A percentile compares a stretch with the other conserved stretches of the same genome.
phyloP scores from a whole-genome alignment of 2,113 vertebrate species.

The Phocoena phocoena region DNA sequence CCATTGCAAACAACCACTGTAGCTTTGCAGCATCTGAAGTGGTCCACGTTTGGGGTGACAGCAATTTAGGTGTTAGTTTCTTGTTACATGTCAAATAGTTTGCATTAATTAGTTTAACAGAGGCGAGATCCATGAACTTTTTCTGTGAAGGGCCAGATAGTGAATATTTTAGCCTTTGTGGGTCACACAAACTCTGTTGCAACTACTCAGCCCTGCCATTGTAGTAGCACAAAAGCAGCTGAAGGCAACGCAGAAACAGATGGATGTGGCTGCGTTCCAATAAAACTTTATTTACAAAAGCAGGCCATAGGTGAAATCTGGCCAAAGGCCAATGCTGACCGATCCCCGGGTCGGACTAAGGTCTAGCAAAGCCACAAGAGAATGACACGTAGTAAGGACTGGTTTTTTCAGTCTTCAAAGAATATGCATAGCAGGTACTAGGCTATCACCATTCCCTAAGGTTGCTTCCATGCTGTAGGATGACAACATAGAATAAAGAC shows the following conservation, averaged over 20 bases:
- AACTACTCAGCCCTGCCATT: neutral
- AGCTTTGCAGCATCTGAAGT: neutral
- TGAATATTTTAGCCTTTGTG: neutral
- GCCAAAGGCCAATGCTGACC: neutral
- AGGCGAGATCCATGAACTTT: too few relatives aligned
- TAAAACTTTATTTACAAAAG: slow-evolving; percentile 19
- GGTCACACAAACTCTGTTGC: neutral
- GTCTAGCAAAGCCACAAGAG: neutral
- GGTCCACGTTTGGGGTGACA: neutral
- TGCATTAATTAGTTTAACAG: neutral
- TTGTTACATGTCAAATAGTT: neutral
- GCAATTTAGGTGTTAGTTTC: neutral
- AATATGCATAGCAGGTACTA: neutral
- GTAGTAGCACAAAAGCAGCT: neutral
- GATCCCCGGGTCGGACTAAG: neutral
- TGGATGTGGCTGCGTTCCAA: neutral
- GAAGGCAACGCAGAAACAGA: too few relatives aligned
- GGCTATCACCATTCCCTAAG: neutral
- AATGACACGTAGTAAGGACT: neutral
- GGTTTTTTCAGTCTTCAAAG: neutral
- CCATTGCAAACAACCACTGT: neutral
- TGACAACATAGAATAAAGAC: neutral
- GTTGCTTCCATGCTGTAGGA: neutral
- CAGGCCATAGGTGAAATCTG: neutral
- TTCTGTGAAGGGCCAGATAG: neutral